A percentile compares a stretch with the other conserved stretches of the same genome.
phyloP scores from a whole-genome alignment of 2,113 vertebrate genomes.

The Gallinago undulata region DNA sequence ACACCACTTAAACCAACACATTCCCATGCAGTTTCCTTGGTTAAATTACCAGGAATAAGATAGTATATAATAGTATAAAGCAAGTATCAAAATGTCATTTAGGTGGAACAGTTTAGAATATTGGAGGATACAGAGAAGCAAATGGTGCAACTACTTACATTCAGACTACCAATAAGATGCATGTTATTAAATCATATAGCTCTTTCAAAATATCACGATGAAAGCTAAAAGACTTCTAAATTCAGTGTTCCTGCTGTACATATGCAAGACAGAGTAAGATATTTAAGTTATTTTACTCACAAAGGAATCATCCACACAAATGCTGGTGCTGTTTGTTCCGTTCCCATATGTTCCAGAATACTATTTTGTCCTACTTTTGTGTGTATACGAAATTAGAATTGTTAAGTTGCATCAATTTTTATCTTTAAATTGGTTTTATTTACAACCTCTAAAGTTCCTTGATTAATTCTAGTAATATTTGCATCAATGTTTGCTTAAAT shows the following conservation, averaged over 20 bases:
- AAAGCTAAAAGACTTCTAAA: background rate
- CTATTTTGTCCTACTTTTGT: constrained; percentile 60
- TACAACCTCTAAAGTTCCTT: constrained; percentile 58
- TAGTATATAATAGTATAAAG: background rate
- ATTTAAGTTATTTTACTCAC: constrained; percentile 28
- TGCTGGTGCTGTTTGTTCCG: background rate
- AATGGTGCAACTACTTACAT: background rate
- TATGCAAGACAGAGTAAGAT: background rate
- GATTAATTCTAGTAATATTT: constrained; percentile 63
- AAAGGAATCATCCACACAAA: constrained; percentile 23
- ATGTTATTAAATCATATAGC: background rate
- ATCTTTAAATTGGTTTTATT: constrained; percentile 66
- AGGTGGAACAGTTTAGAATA: background rate
- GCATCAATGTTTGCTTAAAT: constrained; percentile 57
- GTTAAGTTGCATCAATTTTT: constrained; percentile 54
- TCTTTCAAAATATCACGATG: background rate
- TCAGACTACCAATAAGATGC: background rate
- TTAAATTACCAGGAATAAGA: background rate
- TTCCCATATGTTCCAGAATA: constrained; percentile 41
- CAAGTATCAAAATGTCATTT: background rate
- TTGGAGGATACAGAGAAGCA: background rate
- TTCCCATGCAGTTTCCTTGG: background rate
- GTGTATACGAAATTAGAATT: constrained; percentile 50
- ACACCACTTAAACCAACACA: background rate
- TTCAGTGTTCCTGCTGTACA: background rate